Evolutionary conservation across 1,140 invertebrate genomes (phyloP).

Genomic region (Drosophila simulans): DNA sequence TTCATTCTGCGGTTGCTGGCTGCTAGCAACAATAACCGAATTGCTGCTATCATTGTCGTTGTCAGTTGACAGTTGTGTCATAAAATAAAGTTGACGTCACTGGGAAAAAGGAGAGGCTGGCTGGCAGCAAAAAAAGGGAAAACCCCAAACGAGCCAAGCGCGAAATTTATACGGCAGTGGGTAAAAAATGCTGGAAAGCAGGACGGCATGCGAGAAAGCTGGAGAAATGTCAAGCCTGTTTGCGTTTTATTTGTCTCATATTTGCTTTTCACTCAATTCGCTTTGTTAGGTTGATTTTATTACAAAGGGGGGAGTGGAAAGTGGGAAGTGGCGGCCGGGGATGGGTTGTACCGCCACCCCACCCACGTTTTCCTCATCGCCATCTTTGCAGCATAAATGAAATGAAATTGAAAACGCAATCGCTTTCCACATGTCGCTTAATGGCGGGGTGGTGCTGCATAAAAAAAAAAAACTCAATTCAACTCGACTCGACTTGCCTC

Average conservation of each 20-base stretch:
- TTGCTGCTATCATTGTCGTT: slow-evolving; percentile 52
- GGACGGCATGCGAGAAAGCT: slow-evolving; percentile 25
- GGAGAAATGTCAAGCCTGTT: slow-evolving; percentile 54
- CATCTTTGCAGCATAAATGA: slow-evolving; percentile 51
- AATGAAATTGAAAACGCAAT: slow-evolving; percentile 82
- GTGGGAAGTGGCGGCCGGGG: no score
- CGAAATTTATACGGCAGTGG: slow-evolving; percentile 51
- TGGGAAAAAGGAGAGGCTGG: slow-evolving; percentile 18
- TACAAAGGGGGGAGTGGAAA: slow-evolving; percentile 32
- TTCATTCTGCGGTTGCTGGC: slow-evolving; percentile 35
- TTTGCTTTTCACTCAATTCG: slow-evolving; percentile 79
- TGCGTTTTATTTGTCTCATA: slow-evolving; percentile 82
- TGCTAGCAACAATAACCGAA: slow-evolving; percentile 53
- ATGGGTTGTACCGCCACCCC: background rate
- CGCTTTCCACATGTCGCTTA: slow-evolving; percentile 65
- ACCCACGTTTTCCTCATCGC: slow-evolving; percentile 1
- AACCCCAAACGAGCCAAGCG: slow-evolving; percentile 47
- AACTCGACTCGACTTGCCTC: slow-evolving; percentile 25
- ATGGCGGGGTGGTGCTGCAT: slow-evolving; percentile 10
- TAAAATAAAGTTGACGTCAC: slow-evolving; percentile 66
- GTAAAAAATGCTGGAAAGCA: slow-evolving; percentile 44
- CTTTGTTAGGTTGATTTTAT: slow-evolving; percentile 81
- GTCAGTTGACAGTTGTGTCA: slow-evolving; percentile 70
- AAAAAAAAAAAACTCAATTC: slow-evolving; percentile 24
- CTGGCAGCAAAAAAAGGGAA: slow-evolving; percentile 1